Evolutionary conservation across 2,113 vertebrate species (phyloP), one percentile per base, ranked within the genome.

Genomic region (Rhinolophus sinicus): DNA sequence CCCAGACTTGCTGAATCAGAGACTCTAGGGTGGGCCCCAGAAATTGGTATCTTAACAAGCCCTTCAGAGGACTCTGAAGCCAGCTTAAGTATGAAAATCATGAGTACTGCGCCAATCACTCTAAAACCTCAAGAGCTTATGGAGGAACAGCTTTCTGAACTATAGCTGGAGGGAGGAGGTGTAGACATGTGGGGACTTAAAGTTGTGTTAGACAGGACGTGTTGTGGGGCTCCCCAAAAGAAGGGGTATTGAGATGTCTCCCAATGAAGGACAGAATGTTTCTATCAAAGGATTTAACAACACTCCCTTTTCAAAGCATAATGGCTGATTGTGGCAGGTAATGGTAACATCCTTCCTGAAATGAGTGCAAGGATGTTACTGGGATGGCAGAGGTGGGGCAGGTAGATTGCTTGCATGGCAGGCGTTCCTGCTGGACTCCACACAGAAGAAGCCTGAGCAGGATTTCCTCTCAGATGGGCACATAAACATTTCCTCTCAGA

Each of bases 401-500:
- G 19, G 3, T 30, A 1, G 30, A 14, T 19, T 72, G 24, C 6
- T 26, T 78, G 47, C 19, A 3, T 18, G 24, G 26, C 16, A n/a
- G 40, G 40, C 3, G 16, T 18, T 64, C 1, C 26, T 14, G 0
- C 2, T 70, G 44, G 16, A 2, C 8, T 81, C 14, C 22, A 38
- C 1, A 40, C 44, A 1, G 38, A 72, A 33, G 12, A 83, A 13
- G 13, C 1, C 11, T 60, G 5, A 56, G 11, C 3, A 13, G 6
- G 8, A 26, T 44, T 65, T 73, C 47, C 6, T 75, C 19, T 30
- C 1, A 38, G 47, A 10, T 62, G 4, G 50, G 4, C 21, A 75
- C 16, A 54, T 1, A 33, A 9, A 30, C 8, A 18, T 0, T n/a
- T n/a, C n/a, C n/a, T n/a, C n/a, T n/a, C n/a, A n/a, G n/a, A 50